phyloP scores from a whole-genome alignment of 1,140 invertebrate species.

The Drosophila sturtevanti region DNA sequence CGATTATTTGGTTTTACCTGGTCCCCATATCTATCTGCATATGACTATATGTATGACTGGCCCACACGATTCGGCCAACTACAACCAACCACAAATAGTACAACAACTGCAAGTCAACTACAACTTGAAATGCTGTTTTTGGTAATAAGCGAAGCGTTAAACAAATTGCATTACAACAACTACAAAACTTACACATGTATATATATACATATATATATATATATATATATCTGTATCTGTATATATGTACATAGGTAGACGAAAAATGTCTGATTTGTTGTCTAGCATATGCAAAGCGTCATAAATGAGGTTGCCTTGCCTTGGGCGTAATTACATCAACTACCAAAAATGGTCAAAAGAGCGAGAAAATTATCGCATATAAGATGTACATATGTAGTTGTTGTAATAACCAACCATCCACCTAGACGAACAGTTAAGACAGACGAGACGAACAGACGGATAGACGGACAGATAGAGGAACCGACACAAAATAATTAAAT shows the following conservation, averaged over 20 bases:
- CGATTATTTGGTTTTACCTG: background rate
- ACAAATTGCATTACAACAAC: constrained; percentile 78
- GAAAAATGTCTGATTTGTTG: constrained; percentile 54
- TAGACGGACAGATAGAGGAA: background rate
- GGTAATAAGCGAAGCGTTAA: constrained; percentile 81
- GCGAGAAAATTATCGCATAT: constrained; percentile 71
- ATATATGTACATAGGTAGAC: background rate
- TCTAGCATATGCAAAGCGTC: constrained; percentile 72
- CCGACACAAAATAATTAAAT: constrained; percentile 53
- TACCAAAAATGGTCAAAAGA: constrained; percentile 76
- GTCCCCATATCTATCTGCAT: background rate
- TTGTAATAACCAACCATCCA: constrained; percentile 23
- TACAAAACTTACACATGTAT: constrained; percentile 19
- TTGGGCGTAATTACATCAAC: constrained; percentile 77
- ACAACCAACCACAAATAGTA: background rate
- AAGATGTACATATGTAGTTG: constrained; percentile 34
- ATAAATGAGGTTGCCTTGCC: constrained; percentile 75
- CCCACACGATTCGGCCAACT: constrained; percentile 39
- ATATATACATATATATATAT: too few relatives aligned
- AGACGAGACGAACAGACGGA: constrained; percentile 22
- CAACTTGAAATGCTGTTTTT: constrained; percentile 64
- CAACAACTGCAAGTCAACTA: constrained; percentile 21
- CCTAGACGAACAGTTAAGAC: background rate
- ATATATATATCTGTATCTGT: too few relatives aligned
- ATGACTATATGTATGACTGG: constrained; percentile 15